Evolutionary conservation across 1,140 invertebrate species (phyloP).

Genomic region (Ctenoplectra terminalis): DNA sequence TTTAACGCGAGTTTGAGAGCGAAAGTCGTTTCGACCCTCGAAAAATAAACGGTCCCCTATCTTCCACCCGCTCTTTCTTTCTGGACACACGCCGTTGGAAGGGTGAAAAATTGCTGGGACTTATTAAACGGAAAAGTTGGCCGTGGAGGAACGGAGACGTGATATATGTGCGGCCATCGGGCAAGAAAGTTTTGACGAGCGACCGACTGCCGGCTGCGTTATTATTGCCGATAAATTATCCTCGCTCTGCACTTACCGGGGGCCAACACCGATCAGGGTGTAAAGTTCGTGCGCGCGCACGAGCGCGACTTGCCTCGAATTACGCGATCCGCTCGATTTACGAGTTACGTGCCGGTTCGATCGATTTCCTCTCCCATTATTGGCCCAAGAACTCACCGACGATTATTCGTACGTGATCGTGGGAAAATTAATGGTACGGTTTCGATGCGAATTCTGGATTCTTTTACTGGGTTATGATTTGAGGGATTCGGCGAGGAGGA

Average conservation of each 20-base stretch:
- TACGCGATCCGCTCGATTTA: conserved; percentile 28
- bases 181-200: conserved; percentile 68
- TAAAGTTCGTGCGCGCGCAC: conserved; percentile 19
- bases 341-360: conserved; percentile 12
- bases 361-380: not conserved
- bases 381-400: not conserved
- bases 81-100: conserved; percentile 29
- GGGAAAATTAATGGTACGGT: not conserved
- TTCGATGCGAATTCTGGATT: not conserved
- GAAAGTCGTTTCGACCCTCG: conserved; percentile 57
- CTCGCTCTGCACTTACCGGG: not conserved
- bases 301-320: conserved; percentile 12
- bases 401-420: conserved; percentile 1
- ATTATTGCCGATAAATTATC: conserved; percentile 70
- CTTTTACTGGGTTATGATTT: not conserved
- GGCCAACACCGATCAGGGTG: conserved; percentile 26
- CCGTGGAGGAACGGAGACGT: conserved; percentile 34
- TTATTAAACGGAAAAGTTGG: conserved; percentile 81
- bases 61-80: not conserved
- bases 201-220: conserved; percentile 64
- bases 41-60: conserved; percentile 26
- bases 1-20: conserved; percentile 66
- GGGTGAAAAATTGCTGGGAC: conserved; percentile 78
- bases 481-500: not conserved
- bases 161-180: conserved; percentile 67